phyloP scores from a whole-genome alignment of 2,888 invertebrate genomes.

The Artemia sp. region DNA sequence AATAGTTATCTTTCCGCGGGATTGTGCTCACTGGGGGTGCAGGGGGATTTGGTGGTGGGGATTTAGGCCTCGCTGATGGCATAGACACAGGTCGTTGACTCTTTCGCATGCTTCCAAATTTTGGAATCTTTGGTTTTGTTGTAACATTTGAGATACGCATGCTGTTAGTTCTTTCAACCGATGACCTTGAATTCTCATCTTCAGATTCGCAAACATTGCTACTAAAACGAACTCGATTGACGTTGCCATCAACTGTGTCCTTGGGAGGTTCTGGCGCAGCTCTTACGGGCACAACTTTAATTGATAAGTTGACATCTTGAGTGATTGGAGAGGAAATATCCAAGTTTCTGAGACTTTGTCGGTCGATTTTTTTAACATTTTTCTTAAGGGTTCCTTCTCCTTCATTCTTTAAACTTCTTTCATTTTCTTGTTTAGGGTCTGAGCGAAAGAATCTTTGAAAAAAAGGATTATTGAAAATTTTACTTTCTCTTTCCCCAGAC shows the following conservation, averaged over 20 bases:
- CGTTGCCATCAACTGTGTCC: conserved; percentile 30
- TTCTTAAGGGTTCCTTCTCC: conserved; percentile 33
- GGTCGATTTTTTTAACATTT: conserved; percentile 47
- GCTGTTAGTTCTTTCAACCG: conserved; percentile 60
- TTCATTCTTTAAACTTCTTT: not conserved
- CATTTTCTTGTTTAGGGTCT: conserved; percentile 6
- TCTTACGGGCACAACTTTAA: conserved; percentile 43
- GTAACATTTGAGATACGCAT: conserved; percentile 44
- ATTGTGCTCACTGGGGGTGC: conserved; percentile 27
- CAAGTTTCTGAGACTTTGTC: conserved; percentile 50
- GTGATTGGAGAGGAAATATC: conserved; percentile 70
- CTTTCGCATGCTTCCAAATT: conserved; percentile 64
- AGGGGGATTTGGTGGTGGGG: conserved; percentile 33
- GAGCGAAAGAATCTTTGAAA: not conserved
- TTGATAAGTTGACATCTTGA: conserved; percentile 45
- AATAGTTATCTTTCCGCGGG: conserved; percentile 1
- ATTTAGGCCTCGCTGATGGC: conserved; percentile 55
- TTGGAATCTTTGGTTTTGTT: conserved; percentile 46
- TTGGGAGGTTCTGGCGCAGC: conserved; percentile 33
- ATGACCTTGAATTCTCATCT: conserved; percentile 40
- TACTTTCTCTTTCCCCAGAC: not conserved
- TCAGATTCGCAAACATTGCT: conserved; percentile 11
- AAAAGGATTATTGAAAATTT: not conserved
- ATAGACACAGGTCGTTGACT: conserved; percentile 55
- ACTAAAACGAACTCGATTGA: not conserved